phyloP scores from a whole-genome alignment of 2,797 vertebrate genomes.

The Sarcophilus harrisii region DNA sequence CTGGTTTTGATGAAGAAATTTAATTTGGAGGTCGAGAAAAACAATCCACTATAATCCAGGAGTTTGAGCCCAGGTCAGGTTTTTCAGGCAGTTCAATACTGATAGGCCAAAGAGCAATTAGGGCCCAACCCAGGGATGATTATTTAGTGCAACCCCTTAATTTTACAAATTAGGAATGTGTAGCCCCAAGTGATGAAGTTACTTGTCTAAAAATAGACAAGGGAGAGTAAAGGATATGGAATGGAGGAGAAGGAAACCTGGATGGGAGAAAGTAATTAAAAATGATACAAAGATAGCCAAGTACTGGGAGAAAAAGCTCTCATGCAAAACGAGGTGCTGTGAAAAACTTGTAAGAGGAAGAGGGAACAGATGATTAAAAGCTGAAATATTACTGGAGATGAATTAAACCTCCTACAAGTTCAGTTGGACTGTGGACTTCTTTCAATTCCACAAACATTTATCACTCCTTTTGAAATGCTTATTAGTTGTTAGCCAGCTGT shows the following conservation, averaged over 20 bases:
- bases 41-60: not conserved
- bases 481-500: not conserved
- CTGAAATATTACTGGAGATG: not conserved
- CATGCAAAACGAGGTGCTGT: not conserved
- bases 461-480: not conserved
- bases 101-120: not conserved
- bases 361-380: not conserved
- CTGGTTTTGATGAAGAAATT: not conserved
- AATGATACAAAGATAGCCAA: not conserved
- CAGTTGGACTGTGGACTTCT: not conserved
- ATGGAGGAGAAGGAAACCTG: not conserved
- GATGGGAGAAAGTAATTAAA: not conserved
- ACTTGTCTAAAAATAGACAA: conserved; percentile 10
- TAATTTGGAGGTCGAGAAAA: not conserved
- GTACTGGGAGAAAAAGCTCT: not conserved
- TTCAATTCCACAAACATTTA: not conserved
- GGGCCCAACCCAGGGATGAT: not conserved
- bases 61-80: not conserved
- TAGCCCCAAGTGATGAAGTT: not conserved
- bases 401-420: not conserved
- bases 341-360: not conserved
- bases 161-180: not conserved
- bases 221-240: not conserved
- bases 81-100: not conserved
- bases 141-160: not conserved